Percentiles rank a stretch among this genome's conserved stretches.
phyloP scores from a whole-genome alignment of 2,888 invertebrate genomes.

The Ecliptopera silaceata region DNA sequence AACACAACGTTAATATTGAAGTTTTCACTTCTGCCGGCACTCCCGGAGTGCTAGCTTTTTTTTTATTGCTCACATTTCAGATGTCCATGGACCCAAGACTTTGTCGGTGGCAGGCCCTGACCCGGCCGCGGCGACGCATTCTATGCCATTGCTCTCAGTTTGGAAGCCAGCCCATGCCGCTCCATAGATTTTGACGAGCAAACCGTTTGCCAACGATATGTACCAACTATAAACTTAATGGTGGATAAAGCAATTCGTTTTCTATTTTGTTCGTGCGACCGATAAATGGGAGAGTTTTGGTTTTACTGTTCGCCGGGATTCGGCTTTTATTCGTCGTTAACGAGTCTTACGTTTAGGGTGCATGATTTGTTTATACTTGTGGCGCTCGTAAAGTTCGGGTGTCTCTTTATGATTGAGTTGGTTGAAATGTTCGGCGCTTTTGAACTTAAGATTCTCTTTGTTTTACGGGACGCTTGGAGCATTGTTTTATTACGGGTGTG shows the following conservation, averaged over 20 bases:
- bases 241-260: constrained; percentile 36
- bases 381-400: constrained; percentile 18
- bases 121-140: constrained; percentile 12
- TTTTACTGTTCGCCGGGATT: constrained; percentile 24
- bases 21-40: no score
- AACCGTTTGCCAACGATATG: constrained; percentile 37
- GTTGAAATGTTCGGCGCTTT: neutral
- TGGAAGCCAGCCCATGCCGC: constrained; percentile 34
- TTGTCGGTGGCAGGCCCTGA: constrained; percentile 20
- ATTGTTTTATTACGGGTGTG: neutral
- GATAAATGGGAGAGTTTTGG: constrained; percentile 22
- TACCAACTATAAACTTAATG: constrained; percentile 38
- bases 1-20: no score
- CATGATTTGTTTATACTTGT: constrained; percentile 25
- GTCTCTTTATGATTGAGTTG: constrained; percentile 25
- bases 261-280: constrained; percentile 33
- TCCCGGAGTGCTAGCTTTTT: no score
- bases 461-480: neutral
- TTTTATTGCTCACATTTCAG: neutral
- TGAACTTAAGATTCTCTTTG: neutral
- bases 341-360: constrained; percentile 19
- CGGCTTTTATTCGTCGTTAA: constrained; percentile 27
- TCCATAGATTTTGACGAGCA: constrained; percentile 38
- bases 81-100: constrained; percentile 2
- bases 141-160: constrained; percentile 21